phyloP scores from a whole-genome alignment of 2,113 vertebrate genomes.

The Mustela nigripes region DNA sequence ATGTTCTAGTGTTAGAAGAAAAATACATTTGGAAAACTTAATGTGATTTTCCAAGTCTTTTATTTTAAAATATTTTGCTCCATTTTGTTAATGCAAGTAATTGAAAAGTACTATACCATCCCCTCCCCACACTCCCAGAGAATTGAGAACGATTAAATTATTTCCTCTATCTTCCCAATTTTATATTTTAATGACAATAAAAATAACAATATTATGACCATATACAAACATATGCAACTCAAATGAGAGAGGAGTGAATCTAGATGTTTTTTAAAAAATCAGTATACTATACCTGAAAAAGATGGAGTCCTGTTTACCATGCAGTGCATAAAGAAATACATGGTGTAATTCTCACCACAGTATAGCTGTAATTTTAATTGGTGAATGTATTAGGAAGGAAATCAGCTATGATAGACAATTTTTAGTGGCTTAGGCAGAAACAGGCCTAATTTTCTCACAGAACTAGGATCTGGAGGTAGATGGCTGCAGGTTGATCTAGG shows the following conservation, averaged over 20 bases:
- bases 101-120: background rate
- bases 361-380: background rate
- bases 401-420: background rate
- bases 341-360: background rate
- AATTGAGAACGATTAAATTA: background rate
- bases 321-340: background rate
- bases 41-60: background rate
- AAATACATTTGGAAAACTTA: background rate
- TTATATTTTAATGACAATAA: background rate
- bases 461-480: background rate
- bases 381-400: background rate
- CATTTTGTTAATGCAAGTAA: background rate
- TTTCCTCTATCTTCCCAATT: background rate
- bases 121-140: background rate
- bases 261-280: background rate
- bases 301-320: background rate
- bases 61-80: background rate
- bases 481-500: background rate
- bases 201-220: background rate
- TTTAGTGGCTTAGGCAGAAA: background rate
- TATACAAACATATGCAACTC: background rate
- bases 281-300: background rate
- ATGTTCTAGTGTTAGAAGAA: background rate
- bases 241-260: background rate
- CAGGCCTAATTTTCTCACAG: background rate